These are phyloP conservation scores for Ariopsis seemanni DNA, from an alignment of 2,113 vertebrate genomes.

Conservation along the genomic window DNA sequence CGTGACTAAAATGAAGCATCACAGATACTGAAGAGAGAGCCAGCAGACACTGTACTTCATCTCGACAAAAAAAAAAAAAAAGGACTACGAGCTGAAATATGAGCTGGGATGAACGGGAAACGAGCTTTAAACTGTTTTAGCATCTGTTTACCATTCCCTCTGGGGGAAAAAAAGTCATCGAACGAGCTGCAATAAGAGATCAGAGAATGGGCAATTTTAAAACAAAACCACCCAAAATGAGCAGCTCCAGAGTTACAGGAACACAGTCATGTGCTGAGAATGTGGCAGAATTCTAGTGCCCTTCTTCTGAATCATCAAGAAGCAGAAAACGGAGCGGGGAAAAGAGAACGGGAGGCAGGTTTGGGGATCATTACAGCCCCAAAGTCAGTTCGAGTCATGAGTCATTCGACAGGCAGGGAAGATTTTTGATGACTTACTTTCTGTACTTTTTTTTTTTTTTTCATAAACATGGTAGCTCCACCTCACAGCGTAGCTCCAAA, in stretches of 20 bases:
- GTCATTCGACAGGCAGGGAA: conserved; percentile 29
- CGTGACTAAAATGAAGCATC: background rate
- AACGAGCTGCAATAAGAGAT: conserved; percentile 7
- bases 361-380: background rate
- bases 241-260: background rate
- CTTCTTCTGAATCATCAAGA: conserved; percentile 46
- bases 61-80: background rate
- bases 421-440: conserved; percentile 62
- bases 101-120: background rate
- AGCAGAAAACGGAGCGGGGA: conserved; percentile 23
- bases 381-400: background rate
- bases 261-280: conserved; percentile 39
- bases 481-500: conserved; percentile 19
- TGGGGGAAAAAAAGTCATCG: background rate
- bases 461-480: conserved; percentile 50
- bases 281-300: conserved; percentile 8
- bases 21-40: background rate
- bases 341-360: conserved; percentile 13
- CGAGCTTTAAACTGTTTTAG: background rate
- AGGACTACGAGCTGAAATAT: background rate
- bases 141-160: conserved; percentile 35
- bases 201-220: conserved; percentile 21
- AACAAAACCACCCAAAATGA: conserved; percentile 13
- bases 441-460: conserved; percentile 55
- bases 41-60: background rate